phyloP scores from a whole-genome alignment of 2,797 vertebrate genomes.

The Karalla daura region DNA sequence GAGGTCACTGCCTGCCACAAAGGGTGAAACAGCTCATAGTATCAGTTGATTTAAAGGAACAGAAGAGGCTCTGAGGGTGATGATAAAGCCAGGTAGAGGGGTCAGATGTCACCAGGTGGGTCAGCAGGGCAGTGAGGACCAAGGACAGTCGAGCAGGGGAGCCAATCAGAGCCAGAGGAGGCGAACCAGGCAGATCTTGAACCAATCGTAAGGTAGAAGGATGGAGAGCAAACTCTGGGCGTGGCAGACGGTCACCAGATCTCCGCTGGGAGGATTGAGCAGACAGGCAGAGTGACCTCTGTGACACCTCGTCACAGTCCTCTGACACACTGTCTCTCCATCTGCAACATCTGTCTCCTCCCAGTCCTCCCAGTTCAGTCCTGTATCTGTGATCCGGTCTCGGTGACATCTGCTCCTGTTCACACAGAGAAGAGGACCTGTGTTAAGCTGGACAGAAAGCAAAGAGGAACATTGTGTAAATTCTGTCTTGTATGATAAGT shows the following conservation, averaged over 20 bases:
- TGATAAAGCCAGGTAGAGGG: conserved; percentile 56
- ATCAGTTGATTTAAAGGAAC: conserved; percentile 37
- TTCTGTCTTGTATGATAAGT: no score
- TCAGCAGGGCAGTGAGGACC: conserved; percentile 63
- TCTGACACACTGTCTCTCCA: conserved; percentile 33
- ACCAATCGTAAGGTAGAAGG: conserved; percentile 18
- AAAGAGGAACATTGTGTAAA: neutral
- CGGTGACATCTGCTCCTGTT: conserved; percentile 41
- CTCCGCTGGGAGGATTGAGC: conserved; percentile 51
- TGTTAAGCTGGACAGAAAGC: conserved; percentile 45
- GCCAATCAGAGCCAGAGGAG: conserved; percentile 57
- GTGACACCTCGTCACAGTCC: conserved; percentile 40
- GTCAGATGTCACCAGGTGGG: conserved; percentile 53
- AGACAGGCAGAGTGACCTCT: conserved; percentile 55
- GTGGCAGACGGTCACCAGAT: conserved; percentile 32
- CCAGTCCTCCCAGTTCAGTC: conserved; percentile 19
- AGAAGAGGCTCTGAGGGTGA: conserved; percentile 30
- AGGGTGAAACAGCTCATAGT: conserved; percentile 15
- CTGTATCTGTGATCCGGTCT: conserved; percentile 12
- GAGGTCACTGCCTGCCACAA: conserved; percentile 31
- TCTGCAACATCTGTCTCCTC: conserved; percentile 12
- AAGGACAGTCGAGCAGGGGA: conserved; percentile 37
- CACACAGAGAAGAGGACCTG: conserved; percentile 38
- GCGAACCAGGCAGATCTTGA: conserved; percentile 52
- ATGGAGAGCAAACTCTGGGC: conserved; percentile 26